Percentiles rank a stretch among this genome's conserved stretches.
Evolutionary conservation across 2,888 invertebrate species (phyloP).

Genomic region (Standfussiana lucernea): DNA sequence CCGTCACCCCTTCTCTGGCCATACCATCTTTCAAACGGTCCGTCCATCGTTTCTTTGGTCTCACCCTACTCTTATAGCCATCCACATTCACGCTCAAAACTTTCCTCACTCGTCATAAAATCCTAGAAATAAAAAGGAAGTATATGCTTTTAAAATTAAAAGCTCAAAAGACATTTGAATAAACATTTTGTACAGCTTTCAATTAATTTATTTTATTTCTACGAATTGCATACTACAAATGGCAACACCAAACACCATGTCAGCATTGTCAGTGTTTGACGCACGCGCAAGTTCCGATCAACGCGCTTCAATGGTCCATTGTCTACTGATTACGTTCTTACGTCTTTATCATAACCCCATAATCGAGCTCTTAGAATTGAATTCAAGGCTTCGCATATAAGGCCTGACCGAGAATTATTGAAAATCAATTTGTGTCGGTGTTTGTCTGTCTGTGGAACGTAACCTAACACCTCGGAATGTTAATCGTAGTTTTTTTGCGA

Average conservation of each 20-base stretch:
- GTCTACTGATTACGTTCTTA: slow-evolving; percentile 66
- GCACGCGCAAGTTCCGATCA: slow-evolving; percentile 67
- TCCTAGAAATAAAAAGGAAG: too few relatives aligned
- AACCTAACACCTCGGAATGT: not conserved
- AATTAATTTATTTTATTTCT: slow-evolving; percentile 14
- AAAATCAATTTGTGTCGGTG: slow-evolving; percentile 37
- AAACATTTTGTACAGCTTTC: not conserved
- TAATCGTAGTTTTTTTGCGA: not conserved
- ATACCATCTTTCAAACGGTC: not conserved
- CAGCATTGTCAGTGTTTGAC: slow-evolving; percentile 66
- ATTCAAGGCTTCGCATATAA: slow-evolving; percentile 56
- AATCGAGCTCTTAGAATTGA: slow-evolving; percentile 49
- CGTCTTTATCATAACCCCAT: slow-evolving; percentile 53
- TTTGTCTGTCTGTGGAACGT: slow-evolving; percentile 7
- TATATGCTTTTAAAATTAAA: slow-evolving; percentile 3
- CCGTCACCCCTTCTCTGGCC: not conserved
- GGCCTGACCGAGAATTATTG: slow-evolving; percentile 33
- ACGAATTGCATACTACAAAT: not conserved
- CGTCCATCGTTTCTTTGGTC: not conserved
- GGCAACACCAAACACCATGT: slow-evolving; percentile 49
- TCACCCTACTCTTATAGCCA: not conserved
- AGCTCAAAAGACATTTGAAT: not conserved
- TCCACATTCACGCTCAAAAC: not conserved
- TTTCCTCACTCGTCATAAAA: not conserved
- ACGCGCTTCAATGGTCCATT: slow-evolving; percentile 72